Conservation (phyloP, 1,140 invertebrate species). For the Monochamus saltuarius region DNA sequence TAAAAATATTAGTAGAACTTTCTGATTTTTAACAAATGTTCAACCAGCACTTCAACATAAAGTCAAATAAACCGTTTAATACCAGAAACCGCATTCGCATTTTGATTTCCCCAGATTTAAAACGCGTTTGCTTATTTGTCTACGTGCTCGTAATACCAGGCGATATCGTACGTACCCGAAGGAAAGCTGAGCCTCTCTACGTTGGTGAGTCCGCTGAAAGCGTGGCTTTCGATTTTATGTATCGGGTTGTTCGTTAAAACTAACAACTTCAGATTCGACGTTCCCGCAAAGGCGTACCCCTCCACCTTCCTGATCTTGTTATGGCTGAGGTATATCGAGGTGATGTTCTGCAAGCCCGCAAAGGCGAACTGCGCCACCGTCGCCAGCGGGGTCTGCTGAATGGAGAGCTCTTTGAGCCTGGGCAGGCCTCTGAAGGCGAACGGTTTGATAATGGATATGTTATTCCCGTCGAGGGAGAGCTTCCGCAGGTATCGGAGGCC, state of each 20-base stretch:
- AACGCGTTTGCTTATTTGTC: too few species aligned
- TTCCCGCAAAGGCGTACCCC: slow-evolving; percentile 78
- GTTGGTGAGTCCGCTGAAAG: slow-evolving; percentile 77
- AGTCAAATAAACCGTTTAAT: too few species aligned
- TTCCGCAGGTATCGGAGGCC: slow-evolving; percentile 70
- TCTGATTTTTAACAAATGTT: too few species aligned
- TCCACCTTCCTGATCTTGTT: slow-evolving; percentile 78
- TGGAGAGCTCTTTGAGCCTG: slow-evolving; percentile 72
- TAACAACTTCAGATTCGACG: slow-evolving; percentile 74
- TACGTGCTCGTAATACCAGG: too few species aligned
- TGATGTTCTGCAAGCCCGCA: slow-evolving; percentile 77
- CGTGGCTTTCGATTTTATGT: slow-evolving; percentile 69
- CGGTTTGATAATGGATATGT: slow-evolving; percentile 74
- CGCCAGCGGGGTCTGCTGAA: slow-evolving; percentile 76
- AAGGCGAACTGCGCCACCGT: slow-evolving; percentile 77
- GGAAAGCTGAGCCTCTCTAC: slow-evolving; percentile 75
- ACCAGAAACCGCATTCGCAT: too few species aligned
- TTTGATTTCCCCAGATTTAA: too few species aligned
- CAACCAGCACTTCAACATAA: too few species aligned
- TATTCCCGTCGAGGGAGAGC: slow-evolving; percentile 76
- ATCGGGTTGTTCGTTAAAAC: slow-evolving; percentile 76
- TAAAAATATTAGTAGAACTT: too few species aligned
- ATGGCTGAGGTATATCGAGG: slow-evolving; percentile 70
- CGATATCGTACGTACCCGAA: slow-evolving; percentile 51
- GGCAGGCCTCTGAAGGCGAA: slow-evolving; percentile 80